Base-by-base conservation (phyloP, 2,888 invertebrate species). In the Salpingus planirostris region DNA sequence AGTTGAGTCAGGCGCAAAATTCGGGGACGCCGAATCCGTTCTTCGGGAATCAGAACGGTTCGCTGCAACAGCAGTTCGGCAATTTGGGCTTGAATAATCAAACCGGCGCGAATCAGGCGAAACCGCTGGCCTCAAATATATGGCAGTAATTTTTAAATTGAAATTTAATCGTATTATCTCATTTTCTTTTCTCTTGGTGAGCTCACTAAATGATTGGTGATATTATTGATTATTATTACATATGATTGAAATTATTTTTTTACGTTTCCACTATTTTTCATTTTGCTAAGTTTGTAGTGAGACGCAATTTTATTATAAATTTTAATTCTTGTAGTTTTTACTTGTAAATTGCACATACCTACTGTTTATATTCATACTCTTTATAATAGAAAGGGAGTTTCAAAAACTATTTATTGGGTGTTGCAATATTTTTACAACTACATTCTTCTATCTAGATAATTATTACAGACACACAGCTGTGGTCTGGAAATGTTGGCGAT, bases 41-140 rank as follows among this genome's bases (percentile, higher is more conserved):
- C 32, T 60, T 57, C 38, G 46, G 39, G 10, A 55, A 49, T 38
- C 57, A 55, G 40, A 46, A 43, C 27, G 45, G 41, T 33, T 18
- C n/a, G n/a, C 37, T 71, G 40, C 67, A 66, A 23, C 71, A 71
- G 49, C 70, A 70, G 52, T 70, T 71, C 59, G 60, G 66, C 11
- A 69, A 67, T 52, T 57, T 71, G 53, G 63, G 66, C 29, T 48
- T 71, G 36, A 55, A 44, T 38, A 53, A 52, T 42, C 55, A 51
- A 27, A 36, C 46, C 5, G 26, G 52, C 34, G 27, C 42, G 11
- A 37, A 40, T 27, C 33, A 42, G 25, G 13, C 49, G 10, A 51
- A 54, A 25, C 47, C 52, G 21, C 29, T 57, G 21, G 49, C 60
- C 40, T 51, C 55, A 15, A 63, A 64, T 47, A 47, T 60, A 48